Evolutionary conservation across 2,888 invertebrate species (phyloP).

Genomic region (Thera obeliscata): DNA sequence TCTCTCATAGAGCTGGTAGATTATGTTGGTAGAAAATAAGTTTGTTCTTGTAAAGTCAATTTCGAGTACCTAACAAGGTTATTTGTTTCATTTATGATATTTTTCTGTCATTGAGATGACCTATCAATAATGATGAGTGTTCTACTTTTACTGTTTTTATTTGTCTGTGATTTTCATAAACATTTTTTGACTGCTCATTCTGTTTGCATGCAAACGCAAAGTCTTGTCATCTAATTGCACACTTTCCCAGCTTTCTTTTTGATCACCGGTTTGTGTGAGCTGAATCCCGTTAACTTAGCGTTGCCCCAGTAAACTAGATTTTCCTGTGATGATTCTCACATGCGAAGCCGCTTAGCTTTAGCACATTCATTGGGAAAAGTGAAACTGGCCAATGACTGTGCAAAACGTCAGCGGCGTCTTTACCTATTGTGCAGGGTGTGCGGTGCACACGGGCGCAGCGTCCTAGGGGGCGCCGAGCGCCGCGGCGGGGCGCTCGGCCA

Average conservation of each 20-base stretch:
- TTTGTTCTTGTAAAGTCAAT: too few relatives aligned
- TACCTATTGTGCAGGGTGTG: too few relatives aligned
- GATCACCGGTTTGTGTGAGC: constrained; percentile 64
- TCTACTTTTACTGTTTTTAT: neutral
- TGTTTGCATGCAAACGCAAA: constrained; percentile 45
- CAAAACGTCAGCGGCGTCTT: too few relatives aligned
- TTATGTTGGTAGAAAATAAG: too few relatives aligned
- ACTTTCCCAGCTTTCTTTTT: constrained; percentile 80
- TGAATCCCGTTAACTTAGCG: constrained; percentile 70
- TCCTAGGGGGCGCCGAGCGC: too few relatives aligned
- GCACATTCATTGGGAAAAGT: constrained; percentile 40
- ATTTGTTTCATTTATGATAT: too few relatives aligned
- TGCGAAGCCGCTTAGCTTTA: constrained; percentile 33
- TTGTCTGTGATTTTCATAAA: constrained; percentile 5
- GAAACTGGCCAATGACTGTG: constrained; percentile 40
- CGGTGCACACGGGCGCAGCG: too few relatives aligned
- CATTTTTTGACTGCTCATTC: constrained; percentile 22
- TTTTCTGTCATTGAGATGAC: too few relatives aligned
- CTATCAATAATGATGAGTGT: too few relatives aligned
- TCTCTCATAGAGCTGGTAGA: neutral
- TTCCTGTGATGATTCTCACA: constrained; percentile 56
- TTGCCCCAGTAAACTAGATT: constrained; percentile 71
- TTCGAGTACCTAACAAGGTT: too few relatives aligned
- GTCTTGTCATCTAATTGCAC: constrained; percentile 66
- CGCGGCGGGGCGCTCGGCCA: too few relatives aligned